Evolutionary conservation across 2,888 invertebrate species (phyloP).

Genomic region (Hyposoter dolosus): DNA sequence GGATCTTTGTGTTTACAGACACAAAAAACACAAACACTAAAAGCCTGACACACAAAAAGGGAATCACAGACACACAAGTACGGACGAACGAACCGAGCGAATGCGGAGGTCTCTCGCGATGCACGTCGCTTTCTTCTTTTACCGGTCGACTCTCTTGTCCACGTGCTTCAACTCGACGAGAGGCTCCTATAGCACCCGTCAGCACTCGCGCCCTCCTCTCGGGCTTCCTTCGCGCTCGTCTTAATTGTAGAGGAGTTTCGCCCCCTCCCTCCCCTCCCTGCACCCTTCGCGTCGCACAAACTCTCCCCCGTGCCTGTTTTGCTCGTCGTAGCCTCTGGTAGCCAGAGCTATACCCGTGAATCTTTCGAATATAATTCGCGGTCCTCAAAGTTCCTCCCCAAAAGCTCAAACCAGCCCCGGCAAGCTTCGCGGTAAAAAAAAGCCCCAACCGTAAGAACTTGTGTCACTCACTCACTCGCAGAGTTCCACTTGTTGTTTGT

Average conservation of each 20-base stretch:
- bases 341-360: constrained; percentile 5
- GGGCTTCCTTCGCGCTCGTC: constrained; percentile 51
- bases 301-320: neutral
- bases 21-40: neutral
- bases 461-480: constrained; percentile 12
- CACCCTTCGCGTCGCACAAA: too few species aligned
- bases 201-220: constrained; percentile 18
- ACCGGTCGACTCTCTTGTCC: constrained; percentile 35
- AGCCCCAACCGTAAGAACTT: constrained; percentile 19
- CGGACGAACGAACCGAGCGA: neutral
- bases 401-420: neutral
- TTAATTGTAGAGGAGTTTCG: constrained; percentile 55
- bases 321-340: neutral
- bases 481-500: constrained; percentile 49
- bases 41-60: neutral
- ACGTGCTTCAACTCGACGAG: constrained; percentile 17
- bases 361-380: constrained; percentile 64
- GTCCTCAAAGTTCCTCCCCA: constrained; percentile 8
- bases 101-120: neutral
- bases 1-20: neutral
- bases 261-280: neutral
- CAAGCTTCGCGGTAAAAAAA: neutral
- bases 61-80: neutral
- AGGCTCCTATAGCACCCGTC: neutral
- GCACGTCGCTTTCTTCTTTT: constrained; percentile 40